A percentile compares a stretch with the other conserved stretches of the same genome.
Evolutionary conservation across 53 echinoderm and acorn worm species (phyloP).

Genomic region (Glandiceps talaboti): DNA sequence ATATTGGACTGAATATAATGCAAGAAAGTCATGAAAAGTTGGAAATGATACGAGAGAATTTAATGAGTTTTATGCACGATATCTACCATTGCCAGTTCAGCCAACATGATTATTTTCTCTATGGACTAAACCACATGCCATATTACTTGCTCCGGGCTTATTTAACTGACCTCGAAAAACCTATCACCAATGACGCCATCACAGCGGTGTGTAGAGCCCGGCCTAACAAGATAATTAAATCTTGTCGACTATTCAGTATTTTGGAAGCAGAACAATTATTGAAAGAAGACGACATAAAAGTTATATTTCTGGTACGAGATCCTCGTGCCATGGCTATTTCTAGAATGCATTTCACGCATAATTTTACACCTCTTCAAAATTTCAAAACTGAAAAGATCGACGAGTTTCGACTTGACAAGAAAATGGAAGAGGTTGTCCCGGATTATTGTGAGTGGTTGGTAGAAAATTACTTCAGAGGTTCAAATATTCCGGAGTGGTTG

Average conservation of each 20-base stretch:
- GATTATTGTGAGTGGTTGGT: neutral
- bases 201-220: neutral
- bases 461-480: neutral
- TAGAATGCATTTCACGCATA: neutral
- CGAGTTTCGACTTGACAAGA: neutral
- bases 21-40: neutral
- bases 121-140: neutral
- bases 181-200: neutral
- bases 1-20: neutral
- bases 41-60: neutral
- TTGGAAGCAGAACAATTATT: neutral
- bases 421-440: neutral
- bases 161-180: neutral
- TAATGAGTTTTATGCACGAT: neutral
- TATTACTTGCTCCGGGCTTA: neutral
- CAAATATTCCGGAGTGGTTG: neutral
- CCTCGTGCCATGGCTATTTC: neutral
- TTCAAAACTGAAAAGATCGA: neutral
- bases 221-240: neutral
- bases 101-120: neutral
- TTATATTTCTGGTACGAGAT: neutral
- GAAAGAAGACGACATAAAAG: neutral
- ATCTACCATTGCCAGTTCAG: neutral
- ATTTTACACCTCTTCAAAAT: neutral
- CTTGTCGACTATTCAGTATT: neutral